These are phyloP conservation scores for Zaprionus camerounensis DNA, from an alignment of 1,140 invertebrate genomes.

Conservation along the genomic window DNA sequence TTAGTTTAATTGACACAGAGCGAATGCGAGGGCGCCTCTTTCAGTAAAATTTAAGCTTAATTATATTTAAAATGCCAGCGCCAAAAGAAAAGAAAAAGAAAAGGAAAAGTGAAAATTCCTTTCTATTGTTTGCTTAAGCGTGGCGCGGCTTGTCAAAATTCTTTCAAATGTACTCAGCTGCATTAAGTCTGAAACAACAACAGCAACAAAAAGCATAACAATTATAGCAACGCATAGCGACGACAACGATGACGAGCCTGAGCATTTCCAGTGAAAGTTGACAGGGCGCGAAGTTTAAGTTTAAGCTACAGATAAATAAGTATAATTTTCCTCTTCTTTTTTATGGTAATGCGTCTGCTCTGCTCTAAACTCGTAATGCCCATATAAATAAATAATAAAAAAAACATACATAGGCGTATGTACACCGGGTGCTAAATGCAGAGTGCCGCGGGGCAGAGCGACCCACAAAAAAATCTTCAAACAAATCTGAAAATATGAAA, in stretches of 20 bases:
- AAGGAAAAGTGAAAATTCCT: slow-evolving; percentile 69
- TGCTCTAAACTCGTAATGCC: slow-evolving; percentile 23
- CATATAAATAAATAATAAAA: slow-evolving; percentile 19
- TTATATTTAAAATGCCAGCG: slow-evolving; percentile 47
- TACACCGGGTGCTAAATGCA: slow-evolving; percentile 67
- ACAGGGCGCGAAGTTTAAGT: slow-evolving; percentile 21
- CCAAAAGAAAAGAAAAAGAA: slow-evolving; percentile 33
- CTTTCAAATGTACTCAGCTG: slow-evolving; percentile 64
- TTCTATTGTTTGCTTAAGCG: slow-evolving; percentile 49
- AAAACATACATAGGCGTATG: slow-evolving; percentile 27
- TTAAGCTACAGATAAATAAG: slow-evolving; percentile 17
- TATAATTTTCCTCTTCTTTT: slow-evolving; percentile 23
- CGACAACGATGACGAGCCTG: slow-evolving; percentile 39
- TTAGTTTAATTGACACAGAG: slow-evolving; percentile 68
- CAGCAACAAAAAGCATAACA: slow-evolving; percentile 30
- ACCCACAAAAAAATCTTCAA: slow-evolving; percentile 23
- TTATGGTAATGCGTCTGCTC: slow-evolving; percentile 67
- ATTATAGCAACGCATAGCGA: slow-evolving; percentile 37
- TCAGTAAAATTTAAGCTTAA: slow-evolving; percentile 65
- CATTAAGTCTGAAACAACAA: slow-evolving; percentile 41
- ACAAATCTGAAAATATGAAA: slow-evolving; percentile 29
- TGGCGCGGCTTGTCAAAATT: slow-evolving; percentile 49
- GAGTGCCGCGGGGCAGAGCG: slow-evolving; percentile 20
- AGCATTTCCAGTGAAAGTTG: slow-evolving; percentile 69
- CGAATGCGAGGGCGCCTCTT: slow-evolving; percentile 29